Evolutionary conservation across 1,140 invertebrate species (phyloP).

Genomic region (Eumeta japonica): DNA sequence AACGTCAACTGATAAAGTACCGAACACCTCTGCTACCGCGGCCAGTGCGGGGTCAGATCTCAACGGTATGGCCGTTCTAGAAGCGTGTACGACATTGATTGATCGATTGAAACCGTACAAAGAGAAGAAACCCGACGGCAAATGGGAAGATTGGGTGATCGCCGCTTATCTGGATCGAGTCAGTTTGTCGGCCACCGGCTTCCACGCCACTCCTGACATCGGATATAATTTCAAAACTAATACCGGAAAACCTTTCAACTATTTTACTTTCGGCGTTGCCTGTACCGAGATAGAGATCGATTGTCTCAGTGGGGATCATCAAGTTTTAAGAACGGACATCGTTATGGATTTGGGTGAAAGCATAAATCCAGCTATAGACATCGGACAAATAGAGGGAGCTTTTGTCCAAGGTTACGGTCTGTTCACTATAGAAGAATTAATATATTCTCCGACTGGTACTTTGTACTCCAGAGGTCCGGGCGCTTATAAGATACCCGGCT

Average conservation of each 20-base stretch:
- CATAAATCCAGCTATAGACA: constrained; percentile 93
- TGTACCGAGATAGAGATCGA: constrained; percentile 85
- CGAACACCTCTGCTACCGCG: constrained; percentile 90
- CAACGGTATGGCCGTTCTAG: constrained; percentile 90
- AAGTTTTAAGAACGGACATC: constrained; percentile 85
- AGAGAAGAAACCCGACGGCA: constrained; percentile 73
- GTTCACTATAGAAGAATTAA: constrained; percentile 86
- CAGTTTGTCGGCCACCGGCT: constrained; percentile 83
- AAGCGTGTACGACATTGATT: constrained; percentile 79
- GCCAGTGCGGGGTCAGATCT: constrained; percentile 90
- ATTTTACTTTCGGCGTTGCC: constrained; percentile 79
- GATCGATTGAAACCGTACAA: constrained; percentile 77
- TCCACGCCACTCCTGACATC: constrained; percentile 78
- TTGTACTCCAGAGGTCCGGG: constrained; percentile 86
- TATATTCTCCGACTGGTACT: constrained; percentile 80
- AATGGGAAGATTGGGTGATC: constrained; percentile 84
- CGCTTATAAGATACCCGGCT: constrained; percentile 90
- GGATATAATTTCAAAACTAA: constrained; percentile 75
- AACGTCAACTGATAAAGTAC: constrained; percentile 90
- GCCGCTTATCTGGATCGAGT: constrained; percentile 79
- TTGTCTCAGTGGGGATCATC: constrained; percentile 84
- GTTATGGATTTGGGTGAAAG: constrained; percentile 92
- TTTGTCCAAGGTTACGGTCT: constrained; percentile 93
- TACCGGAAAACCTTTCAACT: constrained; percentile 72
- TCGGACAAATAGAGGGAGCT: constrained; percentile 93